Conservation (phyloP, 2,797 vertebrate genomes). For the Aplochiton taeniatus region DNA sequence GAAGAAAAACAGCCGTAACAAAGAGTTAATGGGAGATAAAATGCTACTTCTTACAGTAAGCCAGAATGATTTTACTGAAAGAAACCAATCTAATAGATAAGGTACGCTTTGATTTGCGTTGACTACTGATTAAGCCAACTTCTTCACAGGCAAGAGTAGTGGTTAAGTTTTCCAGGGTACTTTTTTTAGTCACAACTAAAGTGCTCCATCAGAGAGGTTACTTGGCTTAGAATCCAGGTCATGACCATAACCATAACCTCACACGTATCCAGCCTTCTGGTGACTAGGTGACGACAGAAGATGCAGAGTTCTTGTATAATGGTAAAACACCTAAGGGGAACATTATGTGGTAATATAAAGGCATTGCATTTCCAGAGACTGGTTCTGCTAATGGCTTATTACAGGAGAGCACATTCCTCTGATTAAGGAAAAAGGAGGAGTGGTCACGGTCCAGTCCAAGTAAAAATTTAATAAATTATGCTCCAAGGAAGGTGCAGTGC, state of each 20-base stretch:
- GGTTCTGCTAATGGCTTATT: slow-evolving; percentile 57
- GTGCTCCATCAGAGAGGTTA: too few relatives aligned
- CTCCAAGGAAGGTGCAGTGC: too few relatives aligned
- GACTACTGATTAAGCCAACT: too few relatives aligned
- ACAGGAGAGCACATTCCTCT: slow-evolving; percentile 49
- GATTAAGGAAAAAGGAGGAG: slow-evolving; percentile 29
- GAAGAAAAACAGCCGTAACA: slow-evolving; percentile 44
- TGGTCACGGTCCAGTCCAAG: too few relatives aligned
- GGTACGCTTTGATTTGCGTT: too few relatives aligned
- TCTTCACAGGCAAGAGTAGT: not conserved
- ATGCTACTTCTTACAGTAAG: too few relatives aligned
- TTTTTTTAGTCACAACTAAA: slow-evolving; percentile 34
- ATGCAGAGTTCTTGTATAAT: slow-evolving; percentile 38
- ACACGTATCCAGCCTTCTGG: slow-evolving; percentile 30
- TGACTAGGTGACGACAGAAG: slow-evolving; percentile 19
- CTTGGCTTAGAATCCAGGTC: slow-evolving; percentile 29
- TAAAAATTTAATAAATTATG: too few relatives aligned
- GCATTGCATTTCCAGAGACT: slow-evolving; percentile 35
- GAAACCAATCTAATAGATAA: too few relatives aligned
- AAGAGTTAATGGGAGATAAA: slow-evolving; percentile 29
- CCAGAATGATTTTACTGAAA: too few relatives aligned
- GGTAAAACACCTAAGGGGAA: slow-evolving; percentile 23
- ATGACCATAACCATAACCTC: slow-evolving; percentile 20
- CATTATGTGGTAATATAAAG: slow-evolving; percentile 42
- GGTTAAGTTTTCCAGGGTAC: slow-evolving; percentile 33